Evolutionary conservation across 1,140 invertebrate species (phyloP).

Genomic region (Pseudoatta argentina): DNA sequence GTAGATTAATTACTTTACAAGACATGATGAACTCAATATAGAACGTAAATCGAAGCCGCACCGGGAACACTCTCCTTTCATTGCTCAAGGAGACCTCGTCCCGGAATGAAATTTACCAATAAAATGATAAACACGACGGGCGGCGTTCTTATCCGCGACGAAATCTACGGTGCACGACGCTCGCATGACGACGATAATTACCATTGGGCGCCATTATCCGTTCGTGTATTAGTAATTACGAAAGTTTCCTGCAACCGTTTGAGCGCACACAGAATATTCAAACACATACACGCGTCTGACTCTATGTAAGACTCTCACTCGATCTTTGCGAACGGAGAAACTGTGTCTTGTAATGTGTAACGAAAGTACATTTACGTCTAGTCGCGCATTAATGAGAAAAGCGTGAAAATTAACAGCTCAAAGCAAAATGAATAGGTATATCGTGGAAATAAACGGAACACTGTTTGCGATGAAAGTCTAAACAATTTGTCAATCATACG

Average conservation of each 20-base stretch:
- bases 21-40: background rate
- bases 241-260: conserved; percentile 52
- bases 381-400: conserved; percentile 30
- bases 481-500: background rate
- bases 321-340: conserved; percentile 57
- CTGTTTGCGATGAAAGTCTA: conserved; percentile 2
- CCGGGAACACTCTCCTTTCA: conserved; percentile 14
- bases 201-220: conserved; percentile 37
- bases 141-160: conserved; percentile 50
- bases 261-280: conserved; percentile 24
- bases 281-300: conserved; percentile 12
- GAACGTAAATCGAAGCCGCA: conserved; percentile 1
- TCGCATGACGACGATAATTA: conserved; percentile 59
- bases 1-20: background rate
- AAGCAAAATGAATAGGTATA: background rate
- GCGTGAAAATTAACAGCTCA: background rate
- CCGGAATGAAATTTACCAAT: conserved; percentile 58
- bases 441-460: background rate
- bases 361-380: conserved; percentile 35
- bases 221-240: conserved; percentile 57
- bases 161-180: conserved; percentile 56
- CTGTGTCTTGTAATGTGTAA: conserved; percentile 52
- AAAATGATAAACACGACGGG: conserved; percentile 53
- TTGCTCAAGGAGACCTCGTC: conserved; percentile 40
- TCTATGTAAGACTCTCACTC: conserved; percentile 39